phyloP scores from a whole-genome alignment of 1,140 invertebrate genomes.

The Lepidostoma basale region DNA sequence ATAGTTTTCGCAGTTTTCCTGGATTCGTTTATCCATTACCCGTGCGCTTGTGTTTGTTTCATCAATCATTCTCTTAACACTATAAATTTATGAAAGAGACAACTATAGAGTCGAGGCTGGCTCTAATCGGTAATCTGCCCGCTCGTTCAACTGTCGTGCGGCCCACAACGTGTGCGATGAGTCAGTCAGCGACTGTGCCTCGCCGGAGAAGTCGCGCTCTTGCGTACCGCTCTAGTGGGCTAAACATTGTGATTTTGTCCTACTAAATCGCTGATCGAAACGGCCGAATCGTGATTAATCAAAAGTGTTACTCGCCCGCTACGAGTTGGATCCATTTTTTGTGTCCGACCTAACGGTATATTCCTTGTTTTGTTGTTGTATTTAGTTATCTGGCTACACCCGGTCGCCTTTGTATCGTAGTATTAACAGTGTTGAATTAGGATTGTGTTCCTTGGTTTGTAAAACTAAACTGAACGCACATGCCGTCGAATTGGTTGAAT shows the following conservation, averaged over 20 bases:
- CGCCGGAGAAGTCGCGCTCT: not conserved
- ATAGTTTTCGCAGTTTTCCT: no score
- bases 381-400: conserved; percentile 16
- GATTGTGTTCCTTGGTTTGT: no score
- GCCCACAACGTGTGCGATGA: not conserved
- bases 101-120: no score
- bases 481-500: not conserved
- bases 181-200: conserved; percentile 3
- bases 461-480: not conserved
- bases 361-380: conserved; percentile 16
- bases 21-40: no score
- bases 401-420: no score
- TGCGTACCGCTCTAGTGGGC: not conserved
- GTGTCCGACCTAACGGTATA: conserved; percentile 16
- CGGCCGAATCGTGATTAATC: conserved; percentile 3
- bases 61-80: not conserved
- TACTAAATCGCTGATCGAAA: conserved; percentile 15
- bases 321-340: not conserved
- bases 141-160: not conserved
- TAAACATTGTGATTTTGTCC: conserved; percentile 12
- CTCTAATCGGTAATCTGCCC: not conserved
- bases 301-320: conserved; percentile 10
- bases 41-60: not conserved
- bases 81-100: no score
- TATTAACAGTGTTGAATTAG: no score